These are phyloP conservation scores for Prunella himalayana DNA, from an alignment of 2,113 vertebrate genomes.

Conservation along the genomic window DNA sequence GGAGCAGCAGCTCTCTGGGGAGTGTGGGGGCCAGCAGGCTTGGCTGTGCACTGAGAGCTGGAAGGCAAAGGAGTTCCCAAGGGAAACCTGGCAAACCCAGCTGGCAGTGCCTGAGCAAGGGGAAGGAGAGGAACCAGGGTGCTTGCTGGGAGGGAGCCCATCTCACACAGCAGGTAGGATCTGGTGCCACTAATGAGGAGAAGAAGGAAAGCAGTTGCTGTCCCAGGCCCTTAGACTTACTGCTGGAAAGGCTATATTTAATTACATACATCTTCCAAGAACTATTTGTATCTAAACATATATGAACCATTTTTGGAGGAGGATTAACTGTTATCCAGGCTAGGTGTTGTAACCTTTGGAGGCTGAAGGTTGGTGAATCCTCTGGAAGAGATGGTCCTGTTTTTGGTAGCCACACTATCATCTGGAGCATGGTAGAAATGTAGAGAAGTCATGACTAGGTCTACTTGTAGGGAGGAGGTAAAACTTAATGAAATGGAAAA, in stretches of 20 bases:
- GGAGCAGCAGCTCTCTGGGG: background rate
- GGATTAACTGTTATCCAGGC: background rate
- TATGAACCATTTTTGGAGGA: fast-evolving
- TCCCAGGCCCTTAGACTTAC: background rate
- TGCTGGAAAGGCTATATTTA: background rate
- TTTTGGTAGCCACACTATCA: background rate
- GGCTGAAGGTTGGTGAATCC: background rate
- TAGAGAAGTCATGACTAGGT: background rate
- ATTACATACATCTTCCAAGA: background rate
- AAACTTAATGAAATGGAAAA: background rate
- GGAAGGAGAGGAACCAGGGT: background rate
- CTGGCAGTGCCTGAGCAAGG: background rate
- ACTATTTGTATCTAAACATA: background rate
- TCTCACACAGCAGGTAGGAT: background rate
- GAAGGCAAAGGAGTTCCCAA: background rate
- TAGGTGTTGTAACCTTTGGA: background rate
- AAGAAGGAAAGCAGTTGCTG: background rate
- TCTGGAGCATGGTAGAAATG: background rate
- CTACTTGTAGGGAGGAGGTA: background rate
- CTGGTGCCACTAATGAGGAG: background rate
- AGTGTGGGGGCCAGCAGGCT: fast-evolving
- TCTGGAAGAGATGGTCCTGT: background rate
- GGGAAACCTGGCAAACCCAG: background rate
- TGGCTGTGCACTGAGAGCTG: background rate
- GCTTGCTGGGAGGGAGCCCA: background rate